Conservation (phyloP, 2,113 vertebrate species). For the Hemichromis elongatus region DNA sequence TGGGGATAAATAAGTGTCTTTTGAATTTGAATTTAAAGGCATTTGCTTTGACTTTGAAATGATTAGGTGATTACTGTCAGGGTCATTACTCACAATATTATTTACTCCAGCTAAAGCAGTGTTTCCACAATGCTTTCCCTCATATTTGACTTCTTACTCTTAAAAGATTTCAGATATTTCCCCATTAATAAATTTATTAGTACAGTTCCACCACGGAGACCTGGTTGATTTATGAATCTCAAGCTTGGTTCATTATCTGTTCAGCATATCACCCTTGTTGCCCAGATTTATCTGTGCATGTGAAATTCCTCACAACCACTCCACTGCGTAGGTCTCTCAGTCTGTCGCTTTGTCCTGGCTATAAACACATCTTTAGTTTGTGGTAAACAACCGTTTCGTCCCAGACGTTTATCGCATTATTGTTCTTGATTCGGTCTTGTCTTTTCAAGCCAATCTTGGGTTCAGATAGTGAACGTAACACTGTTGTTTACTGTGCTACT, state of each 20-base stretch:
- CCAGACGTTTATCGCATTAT: neutral
- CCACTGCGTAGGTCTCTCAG: conserved; percentile 3
- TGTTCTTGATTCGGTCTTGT: neutral
- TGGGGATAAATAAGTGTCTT: neutral
- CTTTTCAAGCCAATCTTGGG: neutral
- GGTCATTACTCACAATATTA: neutral
- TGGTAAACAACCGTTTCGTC: neutral
- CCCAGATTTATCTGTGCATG: neutral
- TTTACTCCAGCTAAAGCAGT: neutral
- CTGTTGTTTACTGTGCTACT: conserved; percentile 30
- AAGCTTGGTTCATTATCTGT: conserved; percentile 5
- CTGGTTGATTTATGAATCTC: conserved; percentile 6
- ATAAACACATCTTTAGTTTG: neutral
- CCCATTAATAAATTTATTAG: neutral
- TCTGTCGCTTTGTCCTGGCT: neutral
- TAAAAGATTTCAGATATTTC: neutral
- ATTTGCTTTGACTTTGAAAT: neutral
- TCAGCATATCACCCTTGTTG: neutral
- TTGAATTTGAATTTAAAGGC: neutral
- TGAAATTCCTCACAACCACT: conserved; percentile 46
- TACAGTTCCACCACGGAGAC: neutral
- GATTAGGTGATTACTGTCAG: neutral
- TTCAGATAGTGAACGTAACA: neutral
- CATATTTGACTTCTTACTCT: neutral
- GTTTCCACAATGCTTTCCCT: neutral